A percentile compares a stretch with the other conserved stretches of the same genome.
Evolutionary conservation across 2,113 vertebrate genomes (phyloP).

Genomic region (Eudyptes chrysolophus): DNA sequence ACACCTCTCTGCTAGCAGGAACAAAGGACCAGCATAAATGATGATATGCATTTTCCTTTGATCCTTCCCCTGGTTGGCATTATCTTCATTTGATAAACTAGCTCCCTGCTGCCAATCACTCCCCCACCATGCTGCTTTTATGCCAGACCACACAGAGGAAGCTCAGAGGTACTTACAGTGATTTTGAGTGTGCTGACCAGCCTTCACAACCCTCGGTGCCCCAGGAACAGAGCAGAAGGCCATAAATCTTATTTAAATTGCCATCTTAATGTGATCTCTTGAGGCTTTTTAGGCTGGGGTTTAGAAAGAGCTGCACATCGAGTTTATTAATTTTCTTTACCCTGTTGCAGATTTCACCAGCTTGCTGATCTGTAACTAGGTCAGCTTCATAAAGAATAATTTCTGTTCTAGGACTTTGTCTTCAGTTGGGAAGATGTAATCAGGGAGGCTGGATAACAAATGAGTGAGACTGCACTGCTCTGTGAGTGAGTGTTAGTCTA

Average conservation of each 20-base stretch:
- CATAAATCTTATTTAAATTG: conserved; percentile 6
- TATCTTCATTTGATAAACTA: background rate
- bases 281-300: background rate
- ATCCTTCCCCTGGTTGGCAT: background rate
- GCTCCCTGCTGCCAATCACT: background rate
- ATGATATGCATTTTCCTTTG: background rate
- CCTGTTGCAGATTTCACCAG: background rate
- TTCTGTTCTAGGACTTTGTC: background rate
- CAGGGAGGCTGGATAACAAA: background rate
- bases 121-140: background rate
- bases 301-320: background rate
- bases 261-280: background rate
- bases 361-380: conserved; percentile 11
- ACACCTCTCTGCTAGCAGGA: background rate
- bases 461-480: background rate
- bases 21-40: background rate
- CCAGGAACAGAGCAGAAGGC: background rate
- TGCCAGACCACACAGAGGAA: background rate
- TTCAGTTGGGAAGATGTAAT: background rate
- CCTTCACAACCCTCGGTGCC: background rate
- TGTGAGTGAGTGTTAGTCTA: background rate
- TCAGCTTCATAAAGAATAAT: background rate
- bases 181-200: background rate
- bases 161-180: background rate
- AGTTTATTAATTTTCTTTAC: conserved; percentile 3